Conservation (phyloP, 2,113 vertebrate genomes). For the Proterorhinus semilunaris region DNA sequence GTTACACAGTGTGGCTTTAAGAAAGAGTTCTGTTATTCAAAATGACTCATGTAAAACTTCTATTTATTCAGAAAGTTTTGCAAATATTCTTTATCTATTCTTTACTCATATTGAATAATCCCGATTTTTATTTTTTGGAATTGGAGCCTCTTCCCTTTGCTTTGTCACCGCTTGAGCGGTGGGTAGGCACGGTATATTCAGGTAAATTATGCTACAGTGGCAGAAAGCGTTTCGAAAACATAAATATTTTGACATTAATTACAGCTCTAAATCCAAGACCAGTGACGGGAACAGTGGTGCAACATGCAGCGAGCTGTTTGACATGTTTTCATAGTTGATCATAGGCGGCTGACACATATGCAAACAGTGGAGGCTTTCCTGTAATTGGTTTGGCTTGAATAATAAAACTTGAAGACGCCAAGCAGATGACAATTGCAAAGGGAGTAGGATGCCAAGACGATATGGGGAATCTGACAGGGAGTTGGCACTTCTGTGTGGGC, state of each 20-base stretch:
- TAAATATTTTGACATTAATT: conserved; percentile 28
- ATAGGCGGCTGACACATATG: neutral
- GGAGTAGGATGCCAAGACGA: conserved; percentile 33
- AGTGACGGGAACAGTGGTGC: conserved; percentile 3
- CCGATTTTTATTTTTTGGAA: neutral
- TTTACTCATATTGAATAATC: conserved; percentile 20
- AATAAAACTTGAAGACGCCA: conserved; percentile 18
- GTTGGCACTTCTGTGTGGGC: conserved; percentile 33
- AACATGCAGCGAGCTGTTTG: conserved; percentile 17
- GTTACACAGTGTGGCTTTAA: too few relatives aligned
- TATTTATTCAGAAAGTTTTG: too few relatives aligned
- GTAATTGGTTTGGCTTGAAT: conserved; percentile 48
- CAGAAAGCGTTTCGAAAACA: neutral
- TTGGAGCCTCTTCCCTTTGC: neutral
- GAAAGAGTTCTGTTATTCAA: too few relatives aligned
- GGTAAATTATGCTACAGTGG: neutral
- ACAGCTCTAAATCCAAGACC: conserved; percentile 2
- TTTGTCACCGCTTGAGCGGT: neutral
- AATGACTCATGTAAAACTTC: too few relatives aligned
- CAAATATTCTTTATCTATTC: too few relatives aligned
- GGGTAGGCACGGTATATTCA: neutral
- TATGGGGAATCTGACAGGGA: conserved; percentile 30
- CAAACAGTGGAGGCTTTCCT: neutral
- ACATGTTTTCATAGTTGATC: neutral
- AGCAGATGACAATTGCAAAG: conserved; percentile 29